phyloP scores from a whole-genome alignment of 2,888 invertebrate species.

The Sinohyriopsis cumingii region DNA sequence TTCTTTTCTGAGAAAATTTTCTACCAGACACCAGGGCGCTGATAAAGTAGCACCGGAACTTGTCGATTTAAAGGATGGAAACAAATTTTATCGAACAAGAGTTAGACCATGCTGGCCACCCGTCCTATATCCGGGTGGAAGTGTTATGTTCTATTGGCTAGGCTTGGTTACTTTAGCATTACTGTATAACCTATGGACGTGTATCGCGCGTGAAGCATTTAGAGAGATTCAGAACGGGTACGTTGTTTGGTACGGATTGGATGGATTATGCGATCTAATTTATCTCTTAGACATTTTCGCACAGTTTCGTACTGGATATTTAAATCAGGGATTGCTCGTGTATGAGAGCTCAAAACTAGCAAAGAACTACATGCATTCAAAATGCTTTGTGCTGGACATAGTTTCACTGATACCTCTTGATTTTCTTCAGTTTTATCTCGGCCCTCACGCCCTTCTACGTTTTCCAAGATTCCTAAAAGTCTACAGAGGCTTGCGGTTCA shows the following conservation, averaged over 20 bases:
- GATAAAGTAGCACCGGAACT: slow-evolving; percentile 27
- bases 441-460: slow-evolving; percentile 83
- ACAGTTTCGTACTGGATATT: slow-evolving; percentile 93
- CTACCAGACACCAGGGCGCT: slow-evolving; percentile 82
- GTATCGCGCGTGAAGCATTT: slow-evolving; percentile 94
- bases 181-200: slow-evolving; percentile 95
- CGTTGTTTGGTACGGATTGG: slow-evolving; percentile 72
- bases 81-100: slow-evolving; percentile 1
- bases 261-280: slow-evolving; percentile 88
- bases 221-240: slow-evolving; percentile 83
- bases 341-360: slow-evolving; percentile 93
- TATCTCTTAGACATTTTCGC: slow-evolving; percentile 91
- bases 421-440: slow-evolving; percentile 87
- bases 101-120: slow-evolving; percentile 24
- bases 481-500: slow-evolving; percentile 88
- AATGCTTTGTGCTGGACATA: slow-evolving; percentile 88
- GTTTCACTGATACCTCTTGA: slow-evolving; percentile 88
- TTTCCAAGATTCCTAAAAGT: slow-evolving; percentile 75
- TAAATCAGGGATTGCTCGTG: slow-evolving; percentile 92
- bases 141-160: slow-evolving; percentile 96
- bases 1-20: slow-evolving; percentile 90
- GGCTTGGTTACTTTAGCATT: slow-evolving; percentile 90
- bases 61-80: slow-evolving; percentile 16
- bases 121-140: slow-evolving; percentile 94
- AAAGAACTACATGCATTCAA: slow-evolving; percentile 88